A percentile compares a stretch with the other conserved stretches of the same genome.
These are phyloP conservation scores for Thermophis baileyi DNA, from an alignment of 2,113 vertebrate genomes.

Conservation along the genomic window DNA sequence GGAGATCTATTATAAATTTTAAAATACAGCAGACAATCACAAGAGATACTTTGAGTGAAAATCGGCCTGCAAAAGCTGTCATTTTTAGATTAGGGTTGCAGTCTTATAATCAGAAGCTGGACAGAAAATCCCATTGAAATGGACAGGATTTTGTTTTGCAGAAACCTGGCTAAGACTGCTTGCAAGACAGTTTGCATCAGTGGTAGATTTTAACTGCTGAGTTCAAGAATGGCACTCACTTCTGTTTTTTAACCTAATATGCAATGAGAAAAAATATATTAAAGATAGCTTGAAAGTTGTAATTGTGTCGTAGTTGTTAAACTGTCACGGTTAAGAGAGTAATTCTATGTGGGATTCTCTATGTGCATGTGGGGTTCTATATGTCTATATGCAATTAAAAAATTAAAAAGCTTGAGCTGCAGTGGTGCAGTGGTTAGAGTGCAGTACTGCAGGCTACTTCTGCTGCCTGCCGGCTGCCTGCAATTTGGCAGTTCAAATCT, in stretches of 20 bases:
- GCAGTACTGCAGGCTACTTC: too few relatives aligned
- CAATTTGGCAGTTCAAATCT: too few relatives aligned
- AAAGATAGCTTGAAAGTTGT: too few relatives aligned
- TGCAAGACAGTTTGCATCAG: too few relatives aligned
- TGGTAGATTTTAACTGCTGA: neutral
- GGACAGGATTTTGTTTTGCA: neutral
- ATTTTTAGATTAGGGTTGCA: too few relatives aligned
- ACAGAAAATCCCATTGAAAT: neutral
- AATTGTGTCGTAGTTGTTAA: too few relatives aligned
- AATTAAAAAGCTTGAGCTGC: neutral
- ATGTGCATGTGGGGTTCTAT: neutral
- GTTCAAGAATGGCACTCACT: neutral
- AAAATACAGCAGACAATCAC: neutral
- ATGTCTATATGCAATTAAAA: neutral
- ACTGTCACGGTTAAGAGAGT: neutral
- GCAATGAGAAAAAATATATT: neutral
- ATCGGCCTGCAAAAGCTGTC: neutral
- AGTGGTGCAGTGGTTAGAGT: too few relatives aligned
- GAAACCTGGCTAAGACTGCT: neutral
- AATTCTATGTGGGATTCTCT: neutral
- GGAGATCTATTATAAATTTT: neutral
- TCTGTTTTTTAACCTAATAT: neutral
- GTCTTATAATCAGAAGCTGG: neutral
- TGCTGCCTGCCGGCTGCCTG: too few relatives aligned
- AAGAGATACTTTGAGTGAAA: neutral